A percentile compares a stretch with the other conserved stretches of the same genome.
These are phyloP conservation scores for Tetragnatha montana DNA, from an alignment of 2,888 invertebrate genomes.

Conservation along the genomic window DNA sequence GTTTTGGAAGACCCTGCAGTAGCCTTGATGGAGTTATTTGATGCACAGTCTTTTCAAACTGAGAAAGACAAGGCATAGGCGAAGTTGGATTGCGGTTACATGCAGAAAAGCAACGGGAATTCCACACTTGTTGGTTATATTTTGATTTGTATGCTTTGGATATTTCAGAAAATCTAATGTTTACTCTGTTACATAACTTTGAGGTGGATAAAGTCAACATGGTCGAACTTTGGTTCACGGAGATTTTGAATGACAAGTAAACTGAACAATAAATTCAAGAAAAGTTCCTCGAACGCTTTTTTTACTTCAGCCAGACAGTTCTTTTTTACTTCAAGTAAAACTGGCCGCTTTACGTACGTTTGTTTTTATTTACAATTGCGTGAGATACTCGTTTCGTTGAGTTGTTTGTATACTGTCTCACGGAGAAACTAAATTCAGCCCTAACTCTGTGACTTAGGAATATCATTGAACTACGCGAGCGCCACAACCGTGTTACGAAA, in stretches of 20 bases:
- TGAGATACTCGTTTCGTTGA: too few species aligned
- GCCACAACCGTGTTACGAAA: too few species aligned
- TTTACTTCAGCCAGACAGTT: too few species aligned
- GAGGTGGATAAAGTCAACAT: neutral
- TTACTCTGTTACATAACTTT: neutral
- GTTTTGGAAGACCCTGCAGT: conserved; percentile 10
- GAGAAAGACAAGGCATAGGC: neutral
- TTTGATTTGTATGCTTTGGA: neutral
- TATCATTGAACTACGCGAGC: too few species aligned
- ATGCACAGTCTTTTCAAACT: neutral
- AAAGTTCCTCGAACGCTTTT: too few species aligned
- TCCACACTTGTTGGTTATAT: neutral
- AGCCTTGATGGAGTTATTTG: neutral
- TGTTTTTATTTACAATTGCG: too few species aligned
- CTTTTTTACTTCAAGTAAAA: too few species aligned
- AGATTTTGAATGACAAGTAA: neutral
- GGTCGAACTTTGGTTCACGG: neutral
- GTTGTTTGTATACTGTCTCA: too few species aligned
- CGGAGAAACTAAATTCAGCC: too few species aligned
- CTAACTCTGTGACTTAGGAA: too few species aligned
- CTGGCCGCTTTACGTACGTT: too few species aligned
- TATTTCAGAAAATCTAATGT: neutral
- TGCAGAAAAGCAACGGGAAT: neutral
- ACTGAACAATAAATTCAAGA: neutral
- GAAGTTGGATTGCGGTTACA: neutral